Evolutionary conservation across 1,140 invertebrate genomes (phyloP).

Genomic region (Pentalonia nigronervosa): DNA sequence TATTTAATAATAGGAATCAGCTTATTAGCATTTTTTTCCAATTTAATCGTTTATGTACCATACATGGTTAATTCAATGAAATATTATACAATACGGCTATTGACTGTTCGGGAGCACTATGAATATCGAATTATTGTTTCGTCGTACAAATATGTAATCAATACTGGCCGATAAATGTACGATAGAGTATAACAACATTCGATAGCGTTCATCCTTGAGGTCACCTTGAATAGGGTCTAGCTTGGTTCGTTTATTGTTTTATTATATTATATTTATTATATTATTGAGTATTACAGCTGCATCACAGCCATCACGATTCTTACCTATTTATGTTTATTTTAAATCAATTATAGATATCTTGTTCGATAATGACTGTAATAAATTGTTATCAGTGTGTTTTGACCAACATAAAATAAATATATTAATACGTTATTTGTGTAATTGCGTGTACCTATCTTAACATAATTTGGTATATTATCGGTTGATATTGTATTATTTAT

Average conservation of each 20-base stretch:
- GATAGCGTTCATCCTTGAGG: constrained; percentile 1
- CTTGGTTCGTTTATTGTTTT: neutral
- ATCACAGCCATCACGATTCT: neutral
- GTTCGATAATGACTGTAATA: neutral
- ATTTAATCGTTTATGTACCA: neutral
- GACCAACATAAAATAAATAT: neutral
- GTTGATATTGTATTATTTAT: neutral
- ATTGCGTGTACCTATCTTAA: neutral
- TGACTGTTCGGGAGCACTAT: neutral
- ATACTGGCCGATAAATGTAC: constrained; percentile 3
- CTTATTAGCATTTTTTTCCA: neutral
- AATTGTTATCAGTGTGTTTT: neutral
- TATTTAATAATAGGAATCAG: neutral
- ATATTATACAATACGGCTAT: neutral
- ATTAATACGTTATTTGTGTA: neutral
- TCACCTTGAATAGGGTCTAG: neutral
- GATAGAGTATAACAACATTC: neutral
- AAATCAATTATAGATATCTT: neutral
- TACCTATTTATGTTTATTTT: neutral
- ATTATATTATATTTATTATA: neutral
- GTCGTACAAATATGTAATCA: neutral
- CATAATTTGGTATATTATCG: neutral
- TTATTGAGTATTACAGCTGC: neutral
- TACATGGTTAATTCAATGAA: neutral
- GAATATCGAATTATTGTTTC: neutral